A percentile compares a stretch with the other conserved stretches of the same genome.
phyloP scores from a whole-genome alignment of 2,888 invertebrate genomes.

The Melanophora roralis region DNA sequence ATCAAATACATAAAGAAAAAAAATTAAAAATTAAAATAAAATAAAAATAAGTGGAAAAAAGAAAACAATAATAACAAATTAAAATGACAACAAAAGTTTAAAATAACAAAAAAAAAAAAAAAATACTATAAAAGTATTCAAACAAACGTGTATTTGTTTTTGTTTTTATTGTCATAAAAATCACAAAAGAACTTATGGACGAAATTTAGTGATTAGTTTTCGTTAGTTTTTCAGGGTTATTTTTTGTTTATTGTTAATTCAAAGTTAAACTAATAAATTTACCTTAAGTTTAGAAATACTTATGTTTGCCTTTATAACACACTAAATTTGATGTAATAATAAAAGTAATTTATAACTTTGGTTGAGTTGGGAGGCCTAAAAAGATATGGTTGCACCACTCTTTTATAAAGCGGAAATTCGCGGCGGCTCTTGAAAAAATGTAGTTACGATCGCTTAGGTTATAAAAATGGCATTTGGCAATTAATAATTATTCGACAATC shows the following conservation, averaged over 20 bases:
- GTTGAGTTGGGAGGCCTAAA: neutral
- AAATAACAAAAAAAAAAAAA: neutral
- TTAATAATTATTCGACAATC: neutral
- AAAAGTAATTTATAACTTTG: neutral
- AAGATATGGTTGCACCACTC: neutral
- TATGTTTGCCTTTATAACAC: neutral
- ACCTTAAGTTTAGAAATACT: neutral
- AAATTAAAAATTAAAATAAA: neutral
- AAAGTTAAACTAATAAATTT: constrained; percentile 10
- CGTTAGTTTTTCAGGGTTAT: constrained; percentile 5
- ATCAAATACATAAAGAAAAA: neutral
- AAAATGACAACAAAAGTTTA: constrained; percentile 3
- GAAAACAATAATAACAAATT: constrained; percentile 5
- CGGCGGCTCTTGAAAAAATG: neutral
- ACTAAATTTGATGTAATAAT: constrained; percentile 4
- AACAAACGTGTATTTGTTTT: neutral
- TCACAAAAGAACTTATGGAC: constrained; percentile 6
- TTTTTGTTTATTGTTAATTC: neutral
- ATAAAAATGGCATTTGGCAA: neutral
- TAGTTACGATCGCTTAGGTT: neutral
- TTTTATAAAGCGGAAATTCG: neutral
- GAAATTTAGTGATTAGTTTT: neutral
- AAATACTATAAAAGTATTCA: neutral
- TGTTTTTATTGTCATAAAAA: neutral
- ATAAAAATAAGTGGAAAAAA: neutral